Evolutionary conservation across 2,888 invertebrate species (phyloP), one percentile per base, ranked within the genome.

Genomic region (Sminthurinus aureus): DNA sequence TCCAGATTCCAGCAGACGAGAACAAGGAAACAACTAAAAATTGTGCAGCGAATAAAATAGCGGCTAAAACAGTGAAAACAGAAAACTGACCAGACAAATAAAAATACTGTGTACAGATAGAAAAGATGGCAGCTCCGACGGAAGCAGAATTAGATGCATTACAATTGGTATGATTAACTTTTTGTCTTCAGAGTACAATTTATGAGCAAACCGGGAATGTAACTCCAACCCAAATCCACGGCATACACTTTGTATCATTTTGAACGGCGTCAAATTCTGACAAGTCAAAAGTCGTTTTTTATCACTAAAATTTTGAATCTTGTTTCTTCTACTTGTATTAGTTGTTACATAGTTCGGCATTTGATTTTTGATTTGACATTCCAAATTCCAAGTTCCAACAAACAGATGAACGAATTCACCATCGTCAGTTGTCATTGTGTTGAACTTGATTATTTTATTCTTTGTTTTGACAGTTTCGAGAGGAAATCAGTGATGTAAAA

Each of bases 121-220:
- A 74, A 67, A 12, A 67, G n/a, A 80, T 80, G 80, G 52, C 80
- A 52, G 80, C 80, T 13, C 80, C 80, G 11, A 80, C 80, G 15
- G 52, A 67, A 71, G 15, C 15, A 13, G 80, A 80, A 71, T 22
- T 80, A 38, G 22, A 24, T 18, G 71, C 67, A 4, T 67, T 80
- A 20, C 15, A 69, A 67, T 22, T 67, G 69, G 80, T 80, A 52
- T 50, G 71, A 8, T n/a, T n/a, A n/a, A 51, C 13, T 71, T 71
- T 69, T 20, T 12, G 52, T 74, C 6, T 0, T 18, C 38, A 3
- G 3, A 8, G 6, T 4, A 26, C 13, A 38, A 24, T 26, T 26
- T 9, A 6, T 74, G 4, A 38, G 38, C 6, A n/a, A n/a, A n/a
- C n/a, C n/a, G n/a, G n/a, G n/a, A n/a, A n/a, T n/a, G n/a, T n/a